These are phyloP conservation scores for Hippocampus mohnikei DNA, from an alignment of 2,113 vertebrate genomes.

Conservation along the genomic window DNA sequence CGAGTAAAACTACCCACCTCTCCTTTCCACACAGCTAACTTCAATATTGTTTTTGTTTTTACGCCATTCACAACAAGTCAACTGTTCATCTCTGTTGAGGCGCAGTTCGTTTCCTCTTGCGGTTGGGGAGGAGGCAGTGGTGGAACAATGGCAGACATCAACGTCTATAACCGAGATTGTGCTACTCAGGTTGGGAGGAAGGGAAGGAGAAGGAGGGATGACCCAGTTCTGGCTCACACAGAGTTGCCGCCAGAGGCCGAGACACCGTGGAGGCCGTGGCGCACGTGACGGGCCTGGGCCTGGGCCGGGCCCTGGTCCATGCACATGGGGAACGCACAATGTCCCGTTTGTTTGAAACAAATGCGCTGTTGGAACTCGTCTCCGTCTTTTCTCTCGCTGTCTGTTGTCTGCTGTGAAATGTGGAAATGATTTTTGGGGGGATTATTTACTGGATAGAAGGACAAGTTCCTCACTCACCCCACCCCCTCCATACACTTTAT, in stretches of 20 bases:
- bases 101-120: slow-evolving; percentile 11
- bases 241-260: slow-evolving; percentile 58
- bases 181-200: slow-evolving; percentile 40
- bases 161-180: slow-evolving; percentile 38
- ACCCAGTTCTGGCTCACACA: slow-evolving; percentile 70
- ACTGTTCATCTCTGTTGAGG: not conserved
- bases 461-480: not conserved
- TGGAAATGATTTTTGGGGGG: slow-evolving; percentile 81
- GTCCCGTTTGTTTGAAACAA: slow-evolving; percentile 72
- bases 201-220: slow-evolving; percentile 49
- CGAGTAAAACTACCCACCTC: not conserved
- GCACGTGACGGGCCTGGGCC: slow-evolving; percentile 66
- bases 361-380: slow-evolving; percentile 57
- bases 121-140: slow-evolving; percentile 19
- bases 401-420: slow-evolving; percentile 75
- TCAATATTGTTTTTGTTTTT: not conserved
- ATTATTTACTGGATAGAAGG: slow-evolving; percentile 47
- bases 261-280: slow-evolving; percentile 52
- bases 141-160: slow-evolving; percentile 41
- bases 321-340: slow-evolving; percentile 66
- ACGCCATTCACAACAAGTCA: not conserved
- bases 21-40: not conserved
- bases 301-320: slow-evolving; percentile 59
- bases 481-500: slow-evolving; percentile 9
- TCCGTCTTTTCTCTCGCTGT: slow-evolving; percentile 61